Evolutionary conservation across 2,113 vertebrate genomes (phyloP).

Genomic region (Helogale parvula): DNA sequence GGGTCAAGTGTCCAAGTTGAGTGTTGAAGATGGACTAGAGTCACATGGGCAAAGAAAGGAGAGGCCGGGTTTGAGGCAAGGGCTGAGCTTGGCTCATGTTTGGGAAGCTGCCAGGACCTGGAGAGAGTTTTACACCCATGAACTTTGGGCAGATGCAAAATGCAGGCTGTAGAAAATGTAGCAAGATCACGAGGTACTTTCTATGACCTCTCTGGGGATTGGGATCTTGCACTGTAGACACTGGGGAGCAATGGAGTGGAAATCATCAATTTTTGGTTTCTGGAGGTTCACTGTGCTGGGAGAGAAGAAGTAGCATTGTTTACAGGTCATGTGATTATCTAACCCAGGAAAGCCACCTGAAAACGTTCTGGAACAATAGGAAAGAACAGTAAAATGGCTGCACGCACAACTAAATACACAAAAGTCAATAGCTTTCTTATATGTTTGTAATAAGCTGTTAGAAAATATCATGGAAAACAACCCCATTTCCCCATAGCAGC

Average conservation of each 20-base stretch:
- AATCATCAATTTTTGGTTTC: neutral
- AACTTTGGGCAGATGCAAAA: neutral
- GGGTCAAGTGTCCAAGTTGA: neutral
- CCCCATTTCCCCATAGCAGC: neutral
- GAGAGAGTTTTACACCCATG: rapidly evolving
- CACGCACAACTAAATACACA: neutral
- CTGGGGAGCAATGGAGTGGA: neutral
- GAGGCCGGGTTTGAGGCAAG: neutral
- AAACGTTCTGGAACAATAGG: neutral
- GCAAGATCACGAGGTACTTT: neutral
- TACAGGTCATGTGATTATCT: neutral
- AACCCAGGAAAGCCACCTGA: neutral
- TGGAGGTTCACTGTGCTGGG: neutral
- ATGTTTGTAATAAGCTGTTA: neutral
- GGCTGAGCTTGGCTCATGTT: rapidly evolving
- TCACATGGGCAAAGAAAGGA: neutral
- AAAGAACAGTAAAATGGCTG: neutral
- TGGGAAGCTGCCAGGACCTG: neutral
- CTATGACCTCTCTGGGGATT: neutral
- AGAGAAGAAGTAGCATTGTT: neutral
- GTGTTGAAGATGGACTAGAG: neutral
- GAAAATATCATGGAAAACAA: neutral
- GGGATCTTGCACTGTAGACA: neutral
- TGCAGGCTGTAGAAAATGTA: neutral
- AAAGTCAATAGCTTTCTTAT: neutral